Evolutionary conservation across 2,888 invertebrate genomes (phyloP).

Genomic region (Leucania comma): DNA sequence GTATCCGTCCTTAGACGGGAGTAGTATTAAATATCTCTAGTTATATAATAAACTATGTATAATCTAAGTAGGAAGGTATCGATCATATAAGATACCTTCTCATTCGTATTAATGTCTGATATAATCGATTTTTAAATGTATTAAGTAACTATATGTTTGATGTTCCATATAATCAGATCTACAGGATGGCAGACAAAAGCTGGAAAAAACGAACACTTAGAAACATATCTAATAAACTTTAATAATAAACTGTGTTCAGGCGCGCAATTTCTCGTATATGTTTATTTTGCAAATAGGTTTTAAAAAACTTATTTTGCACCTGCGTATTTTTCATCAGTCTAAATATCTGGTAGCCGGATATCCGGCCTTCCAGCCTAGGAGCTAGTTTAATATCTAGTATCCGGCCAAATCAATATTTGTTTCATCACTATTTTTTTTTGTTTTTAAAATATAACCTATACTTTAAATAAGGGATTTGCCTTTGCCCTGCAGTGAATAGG

Average conservation of each 20-base stretch:
- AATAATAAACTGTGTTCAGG: not conserved
- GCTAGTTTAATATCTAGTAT: too few relatives aligned
- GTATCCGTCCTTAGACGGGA: slow-evolving; percentile 55
- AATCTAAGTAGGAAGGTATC: slow-evolving; percentile 46
- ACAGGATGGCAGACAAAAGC: slow-evolving; percentile 15
- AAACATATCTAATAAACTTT: not conserved
- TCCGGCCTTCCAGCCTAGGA: too few relatives aligned
- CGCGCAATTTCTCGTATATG: not conserved
- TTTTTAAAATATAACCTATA: too few relatives aligned
- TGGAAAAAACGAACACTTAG: not conserved
- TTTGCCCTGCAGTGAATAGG: too few relatives aligned
- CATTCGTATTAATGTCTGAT: slow-evolving; percentile 42
- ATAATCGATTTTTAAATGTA: slow-evolving; percentile 32
- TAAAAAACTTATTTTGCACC: too few relatives aligned
- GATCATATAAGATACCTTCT: slow-evolving; percentile 41
- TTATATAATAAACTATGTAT: slow-evolving; percentile 29
- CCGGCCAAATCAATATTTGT: too few relatives aligned
- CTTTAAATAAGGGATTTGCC: too few relatives aligned
- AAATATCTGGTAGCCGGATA: too few relatives aligned
- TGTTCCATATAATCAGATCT: slow-evolving; percentile 23
- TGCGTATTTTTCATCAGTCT: too few relatives aligned
- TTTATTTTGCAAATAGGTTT: too few relatives aligned
- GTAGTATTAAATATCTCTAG: slow-evolving; percentile 48
- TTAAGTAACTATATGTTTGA: slow-evolving; percentile 34
- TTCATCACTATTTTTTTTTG: too few relatives aligned